Evolutionary conservation across 2,888 invertebrate species (phyloP), one percentile per base, ranked within the genome.

Genomic region (Trichopoda pennipes): DNA sequence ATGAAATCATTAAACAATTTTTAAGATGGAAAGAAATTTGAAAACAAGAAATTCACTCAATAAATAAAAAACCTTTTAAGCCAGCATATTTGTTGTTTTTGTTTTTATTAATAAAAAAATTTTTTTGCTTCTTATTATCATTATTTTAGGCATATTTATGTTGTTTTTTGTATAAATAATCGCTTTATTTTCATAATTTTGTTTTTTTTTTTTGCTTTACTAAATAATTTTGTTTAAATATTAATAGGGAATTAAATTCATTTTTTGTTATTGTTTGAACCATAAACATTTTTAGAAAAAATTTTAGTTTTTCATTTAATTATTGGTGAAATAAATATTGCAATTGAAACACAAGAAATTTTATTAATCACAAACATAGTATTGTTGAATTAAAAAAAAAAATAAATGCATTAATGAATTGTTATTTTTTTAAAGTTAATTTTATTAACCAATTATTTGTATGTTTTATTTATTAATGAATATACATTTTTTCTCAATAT

Each of bases 91-190:
- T 8, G 0, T 19, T 17, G 9, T 14, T 51, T 51, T 21, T 21
- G 12, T 53, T 14, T 23, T 84, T 84, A 86, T 87, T 86, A 85
- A 86, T 87, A 76, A 72, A 81, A 76, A 81, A 81, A 76, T 61
- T 49, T 38, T 60, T 55, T 69, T 12, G 47, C 35, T 70, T 69
- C 61, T 75, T 72, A 81, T 81, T 81, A 76, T 81, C 56, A 56
- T 76, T 81, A 76, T 72, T 76, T 80, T 76, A 81, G 80, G 76
- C 76, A 72, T 81, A 80, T 75, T 75, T 64, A 64, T 60, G 21
- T 80, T 78, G 17, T 72, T 49, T 84, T 84, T 83, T 81, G 72
- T 76, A 81, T 81, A 81, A 72, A 81, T 76, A 81, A 76, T 81
- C 66, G 73, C 64, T 76, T 69, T 72, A 28, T 28, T 74, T 55